phyloP scores from a whole-genome alignment of 2,888 invertebrate species.

The Odontomyia ornata region DNA sequence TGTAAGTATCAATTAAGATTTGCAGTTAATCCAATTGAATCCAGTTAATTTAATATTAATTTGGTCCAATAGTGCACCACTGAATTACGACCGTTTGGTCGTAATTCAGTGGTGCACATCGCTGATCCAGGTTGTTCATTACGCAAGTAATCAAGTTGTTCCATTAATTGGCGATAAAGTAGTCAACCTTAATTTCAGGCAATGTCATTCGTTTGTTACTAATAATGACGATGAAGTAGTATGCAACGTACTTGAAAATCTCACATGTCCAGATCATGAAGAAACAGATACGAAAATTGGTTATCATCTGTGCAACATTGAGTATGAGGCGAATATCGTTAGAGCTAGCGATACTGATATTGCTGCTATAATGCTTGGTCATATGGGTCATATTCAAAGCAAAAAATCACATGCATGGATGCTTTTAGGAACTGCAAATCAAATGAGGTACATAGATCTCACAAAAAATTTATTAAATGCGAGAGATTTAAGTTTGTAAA shows the following conservation, averaged over 20 bases:
- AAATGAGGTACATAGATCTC: conserved; percentile 1
- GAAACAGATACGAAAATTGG: conserved; percentile 52
- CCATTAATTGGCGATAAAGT: too few species aligned
- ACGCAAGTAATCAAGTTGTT: too few species aligned
- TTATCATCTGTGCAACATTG: conserved; percentile 54
- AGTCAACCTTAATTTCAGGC: conserved; percentile 16
- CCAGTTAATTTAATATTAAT: too few species aligned
- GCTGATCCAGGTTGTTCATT: too few species aligned
- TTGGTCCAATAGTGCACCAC: too few species aligned
- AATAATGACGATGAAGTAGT: background rate
- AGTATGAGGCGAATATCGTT: too few species aligned
- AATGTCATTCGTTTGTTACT: conserved; percentile 13
- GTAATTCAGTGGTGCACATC: too few species aligned
- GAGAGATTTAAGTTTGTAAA: background rate
- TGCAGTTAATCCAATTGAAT: too few species aligned
- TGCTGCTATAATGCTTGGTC: conserved; percentile 9
- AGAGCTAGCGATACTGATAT: too few species aligned
- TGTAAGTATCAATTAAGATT: too few species aligned
- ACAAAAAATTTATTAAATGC: background rate
- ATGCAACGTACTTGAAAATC: background rate
- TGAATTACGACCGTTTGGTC: too few species aligned
- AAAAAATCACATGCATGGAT: background rate
- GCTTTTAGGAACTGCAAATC: conserved; percentile 9
- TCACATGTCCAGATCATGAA: conserved; percentile 50
- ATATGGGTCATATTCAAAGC: background rate